Evolutionary conservation across 2,888 invertebrate species (phyloP).

Genomic region (Polydrusus cervinus): DNA sequence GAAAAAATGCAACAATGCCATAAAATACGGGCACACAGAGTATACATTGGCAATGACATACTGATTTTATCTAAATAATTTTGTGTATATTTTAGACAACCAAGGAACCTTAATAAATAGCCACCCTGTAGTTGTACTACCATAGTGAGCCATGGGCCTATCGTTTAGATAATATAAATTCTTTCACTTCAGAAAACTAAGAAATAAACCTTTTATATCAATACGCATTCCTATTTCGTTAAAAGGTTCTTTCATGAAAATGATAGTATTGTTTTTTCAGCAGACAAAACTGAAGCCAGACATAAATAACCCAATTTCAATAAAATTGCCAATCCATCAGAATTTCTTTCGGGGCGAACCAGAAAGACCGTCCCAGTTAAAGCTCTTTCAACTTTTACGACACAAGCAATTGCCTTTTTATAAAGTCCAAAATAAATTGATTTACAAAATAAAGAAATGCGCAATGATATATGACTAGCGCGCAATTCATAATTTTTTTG

Average conservation of each 20-base stretch:
- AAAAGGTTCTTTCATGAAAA: slow-evolving; percentile 9
- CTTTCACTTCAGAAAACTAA: neutral
- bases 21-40: too few relatives aligned
- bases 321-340: slow-evolving; percentile 27
- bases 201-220: slow-evolving; percentile 12
- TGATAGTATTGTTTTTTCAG: slow-evolving; percentile 10
- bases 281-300: slow-evolving; percentile 14
- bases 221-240: slow-evolving; percentile 5
- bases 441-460: slow-evolving; percentile 19
- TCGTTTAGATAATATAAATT: neutral
- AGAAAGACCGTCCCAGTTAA: slow-evolving; percentile 1
- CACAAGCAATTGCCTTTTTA: slow-evolving; percentile 28
- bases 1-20: too few relatives aligned
- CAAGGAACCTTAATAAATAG: too few relatives aligned
- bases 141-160: neutral
- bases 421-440: slow-evolving; percentile 23
- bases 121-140: too few relatives aligned
- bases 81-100: too few relatives aligned
- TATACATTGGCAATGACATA: too few relatives aligned
- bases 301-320: slow-evolving; percentile 24
- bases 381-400: slow-evolving; percentile 30
- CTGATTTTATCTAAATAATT: too few relatives aligned
- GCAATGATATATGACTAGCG: neutral
- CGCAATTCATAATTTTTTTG: neutral
- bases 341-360: slow-evolving; percentile 17